A percentile compares a stretch with the other conserved stretches of the same genome.
Conservation (phyloP, 2,888 invertebrate species). For the Pardosa pseudoannulata region DNA sequence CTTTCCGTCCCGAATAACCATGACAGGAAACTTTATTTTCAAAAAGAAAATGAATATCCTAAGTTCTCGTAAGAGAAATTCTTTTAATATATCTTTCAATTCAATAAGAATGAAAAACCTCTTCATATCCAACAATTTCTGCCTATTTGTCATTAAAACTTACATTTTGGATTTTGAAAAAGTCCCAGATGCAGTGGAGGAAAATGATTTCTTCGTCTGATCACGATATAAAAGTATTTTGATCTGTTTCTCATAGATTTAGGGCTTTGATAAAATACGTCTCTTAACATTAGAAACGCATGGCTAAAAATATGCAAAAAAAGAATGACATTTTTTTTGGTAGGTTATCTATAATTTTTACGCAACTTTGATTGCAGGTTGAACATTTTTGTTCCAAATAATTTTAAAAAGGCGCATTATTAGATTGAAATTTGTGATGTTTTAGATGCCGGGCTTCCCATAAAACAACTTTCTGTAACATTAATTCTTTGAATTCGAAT, state of each 20-base stretch:
- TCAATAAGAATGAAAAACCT: not conserved
- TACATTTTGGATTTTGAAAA: not conserved
- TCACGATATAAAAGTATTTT: not conserved
- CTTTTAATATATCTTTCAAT: not conserved
- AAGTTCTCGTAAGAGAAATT: not conserved
- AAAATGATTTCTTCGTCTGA: not conserved
- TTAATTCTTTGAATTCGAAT: too few relatives aligned
- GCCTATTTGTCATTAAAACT: not conserved
- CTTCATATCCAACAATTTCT: not conserved
- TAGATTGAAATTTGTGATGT: too few relatives aligned
- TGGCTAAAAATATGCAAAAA: too few relatives aligned
- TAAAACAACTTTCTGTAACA: too few relatives aligned
- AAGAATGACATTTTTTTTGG: too few relatives aligned
- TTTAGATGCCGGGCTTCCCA: too few relatives aligned
- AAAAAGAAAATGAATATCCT: not conserved
- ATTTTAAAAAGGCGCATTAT: too few relatives aligned
- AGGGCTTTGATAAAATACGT: not conserved
- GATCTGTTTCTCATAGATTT: not conserved
- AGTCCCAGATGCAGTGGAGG: not conserved
- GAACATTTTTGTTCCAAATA: too few relatives aligned
- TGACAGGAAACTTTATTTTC: too few relatives aligned
- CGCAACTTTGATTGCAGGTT: too few relatives aligned
- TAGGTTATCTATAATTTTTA: too few relatives aligned
- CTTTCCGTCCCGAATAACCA: too few relatives aligned
- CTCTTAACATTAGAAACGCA: not conserved